Conservation (phyloP, 2,113 vertebrate genomes). For the Oryzias curvinotus region DNA sequence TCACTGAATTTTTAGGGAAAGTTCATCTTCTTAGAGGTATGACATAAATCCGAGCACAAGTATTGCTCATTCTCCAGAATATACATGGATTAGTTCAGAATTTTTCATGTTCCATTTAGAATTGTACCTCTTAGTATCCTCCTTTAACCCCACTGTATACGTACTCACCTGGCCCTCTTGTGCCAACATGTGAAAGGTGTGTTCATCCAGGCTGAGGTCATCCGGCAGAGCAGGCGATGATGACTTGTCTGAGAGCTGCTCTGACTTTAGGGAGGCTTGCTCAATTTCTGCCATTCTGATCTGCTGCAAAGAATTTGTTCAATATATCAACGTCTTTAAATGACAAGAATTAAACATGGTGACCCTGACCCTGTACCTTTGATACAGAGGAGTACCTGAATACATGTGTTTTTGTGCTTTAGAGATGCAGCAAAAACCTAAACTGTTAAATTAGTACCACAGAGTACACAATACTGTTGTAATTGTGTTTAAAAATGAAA, state of each 20-base stretch:
- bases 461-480: too few species aligned
- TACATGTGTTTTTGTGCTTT: too few species aligned
- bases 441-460: too few species aligned
- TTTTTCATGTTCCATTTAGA: neutral
- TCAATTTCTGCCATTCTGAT: constrained; percentile 97
- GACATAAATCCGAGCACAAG: too few species aligned
- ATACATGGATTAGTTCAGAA: too few species aligned
- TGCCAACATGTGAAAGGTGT: constrained; percentile 77
- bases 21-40: too few species aligned
- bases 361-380: neutral
- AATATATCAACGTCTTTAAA: constrained; percentile 24
- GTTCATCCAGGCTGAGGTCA: constrained; percentile 89
- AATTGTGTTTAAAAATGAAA: too few species aligned
- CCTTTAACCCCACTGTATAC: neutral
- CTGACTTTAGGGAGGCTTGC: constrained; percentile 88
- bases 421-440: too few species aligned
- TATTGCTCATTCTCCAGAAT: neutral
- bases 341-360: neutral
- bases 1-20: too few species aligned
- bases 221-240: constrained; percentile 90
- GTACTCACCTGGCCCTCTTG: constrained; percentile 83
- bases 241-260: constrained; percentile 89
- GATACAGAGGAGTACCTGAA: neutral
- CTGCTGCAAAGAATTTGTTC: constrained; percentile 69
- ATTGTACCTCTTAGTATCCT: neutral